A percentile compares a stretch with the other conserved stretches of the same genome.
phyloP scores from a whole-genome alignment of 1,140 invertebrate species.

The Cherax quadricarinatus region DNA sequence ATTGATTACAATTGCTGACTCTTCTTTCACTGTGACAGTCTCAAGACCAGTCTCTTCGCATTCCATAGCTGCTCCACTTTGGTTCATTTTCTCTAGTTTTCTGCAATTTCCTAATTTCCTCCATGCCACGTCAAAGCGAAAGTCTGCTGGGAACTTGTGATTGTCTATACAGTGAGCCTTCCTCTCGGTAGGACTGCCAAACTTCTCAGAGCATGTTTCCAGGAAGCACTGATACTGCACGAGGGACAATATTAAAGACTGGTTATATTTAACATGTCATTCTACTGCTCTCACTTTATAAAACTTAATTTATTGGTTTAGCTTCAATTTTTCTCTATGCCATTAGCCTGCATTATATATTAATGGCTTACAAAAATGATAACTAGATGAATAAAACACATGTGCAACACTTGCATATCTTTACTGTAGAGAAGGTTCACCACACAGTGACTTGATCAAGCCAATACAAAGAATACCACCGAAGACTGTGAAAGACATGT shows the following conservation, averaged over 20 bases:
- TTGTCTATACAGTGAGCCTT: conserved; percentile 37
- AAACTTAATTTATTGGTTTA: not conserved
- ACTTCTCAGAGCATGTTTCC: conserved; percentile 48
- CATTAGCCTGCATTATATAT: no score
- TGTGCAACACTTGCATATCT: no score
- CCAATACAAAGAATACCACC: no score
- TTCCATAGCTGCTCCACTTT: conserved; percentile 21
- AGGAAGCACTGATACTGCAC: conserved; percentile 54
- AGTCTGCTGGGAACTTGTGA: conserved; percentile 45
- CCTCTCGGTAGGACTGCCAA: conserved; percentile 30
- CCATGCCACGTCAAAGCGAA: conserved; percentile 45
- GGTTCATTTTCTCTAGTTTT: not conserved
- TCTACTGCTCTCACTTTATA: not conserved
- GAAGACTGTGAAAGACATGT: no score
- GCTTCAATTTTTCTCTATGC: not conserved
- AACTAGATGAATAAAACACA: no score
- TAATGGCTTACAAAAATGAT: no score
- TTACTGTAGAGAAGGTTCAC: no score
- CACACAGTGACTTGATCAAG: no score
- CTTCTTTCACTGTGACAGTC: not conserved
- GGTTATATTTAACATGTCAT: not conserved
- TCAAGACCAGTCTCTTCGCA: not conserved
- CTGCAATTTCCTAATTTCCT: conserved; percentile 28
- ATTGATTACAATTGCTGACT: not conserved
- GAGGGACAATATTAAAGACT: not conserved